phyloP scores from a whole-genome alignment of 2,113 vertebrate species.

The Enhydra lutris region DNA sequence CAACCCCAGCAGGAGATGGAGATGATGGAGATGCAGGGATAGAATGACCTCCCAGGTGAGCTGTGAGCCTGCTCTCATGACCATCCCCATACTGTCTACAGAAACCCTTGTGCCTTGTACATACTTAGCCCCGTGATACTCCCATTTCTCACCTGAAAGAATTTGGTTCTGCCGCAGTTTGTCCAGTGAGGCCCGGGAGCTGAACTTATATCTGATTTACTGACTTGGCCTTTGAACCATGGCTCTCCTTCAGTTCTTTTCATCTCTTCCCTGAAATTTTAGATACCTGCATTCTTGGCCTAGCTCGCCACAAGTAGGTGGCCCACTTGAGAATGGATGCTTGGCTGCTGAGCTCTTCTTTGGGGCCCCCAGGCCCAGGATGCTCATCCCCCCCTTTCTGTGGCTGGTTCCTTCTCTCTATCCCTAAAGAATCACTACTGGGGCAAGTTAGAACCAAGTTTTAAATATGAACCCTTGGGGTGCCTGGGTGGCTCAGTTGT shows the following conservation, averaged over 20 bases:
- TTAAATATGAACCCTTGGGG: neutral
- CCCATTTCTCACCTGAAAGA: neutral
- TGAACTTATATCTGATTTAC: neutral
- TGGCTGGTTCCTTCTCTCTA: neutral
- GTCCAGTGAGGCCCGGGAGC: neutral
- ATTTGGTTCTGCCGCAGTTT: neutral
- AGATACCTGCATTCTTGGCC: neutral
- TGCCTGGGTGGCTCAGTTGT: too few species aligned
- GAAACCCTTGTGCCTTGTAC: neutral
- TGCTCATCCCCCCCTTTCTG: neutral
- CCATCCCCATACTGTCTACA: neutral
- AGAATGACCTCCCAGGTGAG: too few species aligned
- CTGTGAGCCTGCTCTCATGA: neutral
- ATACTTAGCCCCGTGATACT: accelerated
- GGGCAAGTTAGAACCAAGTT: neutral
- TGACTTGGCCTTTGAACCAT: neutral
- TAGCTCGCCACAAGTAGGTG: neutral
- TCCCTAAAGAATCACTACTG: neutral
- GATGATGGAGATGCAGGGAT: too few species aligned
- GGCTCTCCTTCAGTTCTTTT: neutral
- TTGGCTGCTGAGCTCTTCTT: neutral
- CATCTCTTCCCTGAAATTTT: neutral
- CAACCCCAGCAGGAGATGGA: neutral
- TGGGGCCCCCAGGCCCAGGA: neutral
- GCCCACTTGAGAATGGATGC: too few species aligned